A percentile compares a stretch with the other conserved stretches of the same genome.
These are phyloP conservation scores for Microcebus ravelobensis DNA, from an alignment of 2,113 vertebrate species.

Conservation along the genomic window DNA sequence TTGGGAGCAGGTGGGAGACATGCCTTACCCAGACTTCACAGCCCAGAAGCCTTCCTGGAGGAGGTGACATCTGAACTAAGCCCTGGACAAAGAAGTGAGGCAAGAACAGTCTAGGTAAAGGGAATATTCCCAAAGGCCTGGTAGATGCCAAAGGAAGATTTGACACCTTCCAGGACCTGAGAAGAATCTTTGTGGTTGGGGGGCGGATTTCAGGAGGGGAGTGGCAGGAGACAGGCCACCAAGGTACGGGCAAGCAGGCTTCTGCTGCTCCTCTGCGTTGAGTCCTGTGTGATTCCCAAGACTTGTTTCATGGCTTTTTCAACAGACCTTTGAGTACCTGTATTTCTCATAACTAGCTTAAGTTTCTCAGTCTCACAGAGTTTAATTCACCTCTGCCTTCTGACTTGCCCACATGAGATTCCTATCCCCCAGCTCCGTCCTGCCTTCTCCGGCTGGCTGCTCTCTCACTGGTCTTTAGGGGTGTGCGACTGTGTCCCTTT, in stretches of 20 bases:
- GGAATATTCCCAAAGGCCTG: neutral
- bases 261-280: neutral
- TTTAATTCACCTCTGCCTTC: neutral
- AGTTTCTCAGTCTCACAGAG: neutral
- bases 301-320: neutral
- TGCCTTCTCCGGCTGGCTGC: neutral
- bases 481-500: neutral
- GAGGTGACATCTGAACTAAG: neutral
- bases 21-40: too few relatives aligned
- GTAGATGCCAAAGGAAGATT: neutral
- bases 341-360: neutral
- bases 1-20: neutral
- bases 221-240: too few relatives aligned
- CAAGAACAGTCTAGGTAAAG: neutral
- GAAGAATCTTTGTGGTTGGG: neutral
- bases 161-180: neutral
- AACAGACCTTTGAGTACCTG: neutral
- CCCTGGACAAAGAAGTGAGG: neutral
- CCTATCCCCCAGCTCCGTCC: accelerated
- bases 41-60: neutral
- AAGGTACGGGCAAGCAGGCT: neutral
- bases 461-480: too few relatives aligned
- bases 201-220: neutral
- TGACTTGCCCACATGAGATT: neutral
- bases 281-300: neutral